A percentile compares a stretch with the other conserved stretches of the same genome.
Conservation (phyloP, 2,888 invertebrate species). For the Cryptus armator region DNA sequence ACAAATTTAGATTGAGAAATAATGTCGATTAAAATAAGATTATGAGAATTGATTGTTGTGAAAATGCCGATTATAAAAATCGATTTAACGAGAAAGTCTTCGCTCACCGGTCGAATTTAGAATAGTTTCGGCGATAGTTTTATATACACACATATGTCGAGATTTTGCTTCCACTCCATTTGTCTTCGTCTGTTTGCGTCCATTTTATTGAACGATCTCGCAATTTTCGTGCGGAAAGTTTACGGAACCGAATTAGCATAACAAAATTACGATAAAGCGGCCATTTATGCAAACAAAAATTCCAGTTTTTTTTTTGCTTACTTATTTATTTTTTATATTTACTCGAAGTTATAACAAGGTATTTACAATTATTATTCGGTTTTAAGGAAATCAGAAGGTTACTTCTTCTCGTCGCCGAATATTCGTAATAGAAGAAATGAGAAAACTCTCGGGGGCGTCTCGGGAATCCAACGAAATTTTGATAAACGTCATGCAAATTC, state of each 20-base stretch:
- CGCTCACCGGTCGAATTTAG: constrained; percentile 42
- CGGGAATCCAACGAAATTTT: constrained; percentile 65
- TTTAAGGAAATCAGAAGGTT: constrained; percentile 51
- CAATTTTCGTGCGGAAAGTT: no score
- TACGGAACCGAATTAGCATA: constrained; percentile 42
- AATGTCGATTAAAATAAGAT: no score
- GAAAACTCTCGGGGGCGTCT: constrained; percentile 39
- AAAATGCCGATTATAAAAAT: constrained; percentile 64
- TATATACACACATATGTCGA: constrained; percentile 29
- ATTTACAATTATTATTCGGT: constrained; percentile 65
- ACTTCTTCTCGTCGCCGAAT: constrained; percentile 42
- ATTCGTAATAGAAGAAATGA: constrained; percentile 42
- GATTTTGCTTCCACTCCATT: constrained; percentile 27
- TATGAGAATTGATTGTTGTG: neutral
- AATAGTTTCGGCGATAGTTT: constrained; percentile 37
- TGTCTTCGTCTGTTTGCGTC: constrained; percentile 43
- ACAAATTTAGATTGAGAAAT: no score
- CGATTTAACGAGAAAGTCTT: constrained; percentile 56
- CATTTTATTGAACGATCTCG: constrained; percentile 56
- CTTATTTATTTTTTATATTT: constrained; percentile 3
- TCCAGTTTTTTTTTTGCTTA: neutral
- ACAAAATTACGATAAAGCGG: neutral
- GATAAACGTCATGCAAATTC: constrained; percentile 78
- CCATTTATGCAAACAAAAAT: constrained; percentile 1
- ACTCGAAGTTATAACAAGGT: constrained; percentile 49